Base-by-base conservation (phyloP, 1,140 invertebrate species). In the Drosophila murphyi region DNA sequence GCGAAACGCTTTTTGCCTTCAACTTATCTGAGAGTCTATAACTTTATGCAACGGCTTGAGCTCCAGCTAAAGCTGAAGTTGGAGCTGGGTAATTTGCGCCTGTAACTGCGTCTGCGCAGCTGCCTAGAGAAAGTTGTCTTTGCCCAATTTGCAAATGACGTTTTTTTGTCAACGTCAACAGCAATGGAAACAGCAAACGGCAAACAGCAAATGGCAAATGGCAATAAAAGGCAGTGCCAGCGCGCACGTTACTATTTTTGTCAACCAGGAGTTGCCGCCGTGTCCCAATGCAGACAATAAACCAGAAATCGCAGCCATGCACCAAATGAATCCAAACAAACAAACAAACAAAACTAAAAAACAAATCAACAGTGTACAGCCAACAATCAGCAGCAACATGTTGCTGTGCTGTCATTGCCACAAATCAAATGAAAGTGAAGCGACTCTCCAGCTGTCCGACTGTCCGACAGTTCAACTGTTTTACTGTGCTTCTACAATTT, bases 121-220 rank as follows among this genome's bases (percentile, higher is more conserved):
- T 80, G 83, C 76, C 82, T 88, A 87, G 85, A 89, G 85, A 89
- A 89, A 89, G 85, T 89, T 89, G 85, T 89, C 80, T 89, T 89
- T 89, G 83, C 85, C 85, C 85, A 89, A 89, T 89, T 89, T 89
- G 85, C 85, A 89, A 89, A 89, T 89, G 85, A 89, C 85, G 85
- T 89, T 89, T 89, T 87, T 89, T 89, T 89, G 86, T 89, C 86
- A 89, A 89, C 85, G 83, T 89, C 83, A 89, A 88, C 12, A 45
- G 59, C 52, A 71, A 76, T 57, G 72, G 67, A 72, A 79, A 82
- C 37, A 31, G 31, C 81, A 85, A 83, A 80, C 83, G 78, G 82
- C 57, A 70, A 72, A 76, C 63, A 47, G 72, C 72, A 76, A 80
- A 83, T 20, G 10, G 10, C 81, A 85, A 83, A 80, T 83, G 78